Evolutionary conservation across 2,888 invertebrate species (phyloP), one percentile per base, ranked within the genome.

Genomic region (Tetropium fuscum): DNA sequence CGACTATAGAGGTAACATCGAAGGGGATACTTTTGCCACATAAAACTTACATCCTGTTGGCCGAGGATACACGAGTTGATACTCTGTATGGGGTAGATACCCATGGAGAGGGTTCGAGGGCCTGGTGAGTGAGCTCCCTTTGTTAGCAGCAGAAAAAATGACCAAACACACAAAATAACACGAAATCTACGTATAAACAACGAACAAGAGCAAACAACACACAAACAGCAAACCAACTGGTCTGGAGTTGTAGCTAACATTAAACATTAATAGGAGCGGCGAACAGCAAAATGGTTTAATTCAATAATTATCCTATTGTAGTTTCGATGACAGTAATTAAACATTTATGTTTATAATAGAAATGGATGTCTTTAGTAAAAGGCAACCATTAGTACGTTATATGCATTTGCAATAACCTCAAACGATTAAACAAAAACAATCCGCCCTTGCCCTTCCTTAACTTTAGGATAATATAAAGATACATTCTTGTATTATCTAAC

Each of bases 111-210:
- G 82, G 91, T 91, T 83, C 94, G 91, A 83, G 93, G 93, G 85
- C 93, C 94, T 83, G 95, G 95, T 84, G 95, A 94, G 85, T 93
- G 93, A 80, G 93, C 90, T 84, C 95, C 94, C 94, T 94, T 63
- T 60, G 47, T 60, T 85, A 84, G 88, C 88, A 84, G 84, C 84
- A 83, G 79, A 81, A 83, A 82, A 81, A 82, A 81, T 69, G 64
- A 64, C 63, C 68, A 78, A 80, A 82, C 64, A 85, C 85, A 86
- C 70, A 73, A 72, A 63, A 62, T 62, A 83, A 84, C 84, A 84
- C 83, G 83, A 56, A n/a, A n/a, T n/a, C 15, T 58, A 13, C 48
- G 51, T 48, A 67, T 47, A 47, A 54, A 60, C 53, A 44, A 44
- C 47, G 54, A 53, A 63, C 54, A 34, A 68, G 19, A 60, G 38